These are phyloP conservation scores for Caranx melampygus DNA, from an alignment of 2,113 vertebrate genomes.

Conservation along the genomic window DNA sequence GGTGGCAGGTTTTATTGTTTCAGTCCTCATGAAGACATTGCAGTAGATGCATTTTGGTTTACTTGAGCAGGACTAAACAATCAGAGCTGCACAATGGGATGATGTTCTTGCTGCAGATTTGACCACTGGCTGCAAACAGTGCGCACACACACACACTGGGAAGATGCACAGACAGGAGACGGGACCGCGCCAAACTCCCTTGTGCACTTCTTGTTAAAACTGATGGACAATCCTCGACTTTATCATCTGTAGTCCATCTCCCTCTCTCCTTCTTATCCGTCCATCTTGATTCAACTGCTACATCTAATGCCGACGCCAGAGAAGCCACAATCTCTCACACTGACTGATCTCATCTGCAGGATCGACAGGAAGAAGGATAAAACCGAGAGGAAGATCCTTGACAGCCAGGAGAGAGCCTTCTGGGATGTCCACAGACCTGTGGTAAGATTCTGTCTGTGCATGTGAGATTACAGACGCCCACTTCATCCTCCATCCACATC, in stretches of 20 bases:
- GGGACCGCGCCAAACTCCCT: background rate
- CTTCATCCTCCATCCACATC: conserved; percentile 2
- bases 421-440: conserved; percentile 98
- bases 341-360: conserved; percentile 80
- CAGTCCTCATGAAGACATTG: too few species aligned
- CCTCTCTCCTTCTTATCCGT: background rate
- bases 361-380: conserved; percentile 99
- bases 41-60: too few species aligned
- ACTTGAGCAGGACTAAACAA: too few species aligned
- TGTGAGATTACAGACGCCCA: conserved; percentile 1
- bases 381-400: conserved; percentile 97
- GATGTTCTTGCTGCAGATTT: too few species aligned
- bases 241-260: background rate
- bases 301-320: background rate
- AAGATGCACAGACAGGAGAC: background rate
- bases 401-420: conserved; percentile 98
- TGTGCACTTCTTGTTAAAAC: conserved; percentile 3
- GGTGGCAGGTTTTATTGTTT: too few species aligned
- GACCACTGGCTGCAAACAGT: too few species aligned
- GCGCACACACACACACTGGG: background rate
- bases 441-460: conserved; percentile 61
- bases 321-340: conserved; percentile 30
- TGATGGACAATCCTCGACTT: conserved; percentile 2
- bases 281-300: background rate
- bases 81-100: too few species aligned